Evolutionary conservation across 2,113 vertebrate genomes (phyloP), one percentile per base, ranked within the genome.

Genomic region (Larimichthys crocea): DNA sequence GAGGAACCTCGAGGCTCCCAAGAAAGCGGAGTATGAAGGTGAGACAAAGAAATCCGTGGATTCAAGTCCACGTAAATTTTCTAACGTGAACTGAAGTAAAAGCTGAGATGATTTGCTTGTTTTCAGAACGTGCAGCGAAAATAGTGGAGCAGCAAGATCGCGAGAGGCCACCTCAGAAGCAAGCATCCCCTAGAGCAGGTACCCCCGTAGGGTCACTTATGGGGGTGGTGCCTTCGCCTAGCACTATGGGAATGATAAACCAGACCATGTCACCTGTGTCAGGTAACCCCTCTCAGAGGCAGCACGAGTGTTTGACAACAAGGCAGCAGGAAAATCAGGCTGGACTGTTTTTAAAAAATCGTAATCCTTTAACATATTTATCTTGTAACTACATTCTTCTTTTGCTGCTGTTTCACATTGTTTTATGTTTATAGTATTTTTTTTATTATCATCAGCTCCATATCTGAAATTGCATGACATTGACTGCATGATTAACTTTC

Each of bases 1-100:
- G 98, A 96, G 98, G 94, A 99, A 98, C 90, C 95, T 99, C 24
- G 98, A 99, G 90, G 95, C 96, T 40, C 89, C 96, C 76, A 99
- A 99, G 92, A 99, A 99, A 94, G 97, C 96, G 9, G 98, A 99
- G 77, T 99, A 99, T 88, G 98, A 99, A 98, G 98, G 98, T 99
- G 74, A 90, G 84, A 19, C 42, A 5, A n/a, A 10, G 22, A 1
- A 3, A 8, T 7, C 0, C 0, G 1, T 26, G 29, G 2, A 20
- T 16, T 16, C 6, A 44, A 35, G 35, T 40, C 8, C 35, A 40
- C 1, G 2, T 40, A 8, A 22, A 15, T 55, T 60, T 2, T 44
- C n/a, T 46, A 9, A 15, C 9, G 8, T 31, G 56, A 86, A 66
- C 40, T n/a, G 50, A 74, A 16, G 9, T 75, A 15, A 76, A 49